Conservation (phyloP, 2,797 vertebrate species). For the Tapera naevia region DNA sequence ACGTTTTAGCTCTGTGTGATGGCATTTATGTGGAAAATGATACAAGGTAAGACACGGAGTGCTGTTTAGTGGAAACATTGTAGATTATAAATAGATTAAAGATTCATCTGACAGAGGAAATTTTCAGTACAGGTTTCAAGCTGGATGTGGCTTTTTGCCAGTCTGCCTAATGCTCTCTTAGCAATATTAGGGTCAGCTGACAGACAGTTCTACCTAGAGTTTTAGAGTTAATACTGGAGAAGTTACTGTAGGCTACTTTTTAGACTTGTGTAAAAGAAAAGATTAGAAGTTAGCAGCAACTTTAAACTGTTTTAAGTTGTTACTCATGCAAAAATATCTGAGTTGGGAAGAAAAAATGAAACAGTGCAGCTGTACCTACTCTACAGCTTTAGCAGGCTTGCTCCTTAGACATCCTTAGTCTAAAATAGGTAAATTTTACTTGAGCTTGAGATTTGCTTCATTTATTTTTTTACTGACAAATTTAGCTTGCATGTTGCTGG, state of each 20-base stretch:
- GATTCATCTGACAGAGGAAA: conserved; percentile 57
- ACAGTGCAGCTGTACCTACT: not conserved
- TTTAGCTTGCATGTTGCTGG: not conserved
- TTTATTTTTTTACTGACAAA: not conserved
- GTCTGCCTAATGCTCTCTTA: not conserved
- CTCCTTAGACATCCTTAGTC: not conserved
- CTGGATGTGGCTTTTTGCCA: conserved; percentile 35
- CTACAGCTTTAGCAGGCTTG: not conserved
- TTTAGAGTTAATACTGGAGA: not conserved
- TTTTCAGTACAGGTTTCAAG: not conserved
- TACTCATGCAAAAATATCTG: not conserved
- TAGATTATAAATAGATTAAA: conserved; percentile 66
- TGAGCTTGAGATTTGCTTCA: not conserved
- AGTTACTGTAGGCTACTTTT: not conserved
- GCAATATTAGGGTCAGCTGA: not conserved
- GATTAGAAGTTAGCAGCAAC: not conserved
- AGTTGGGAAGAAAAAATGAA: not conserved
- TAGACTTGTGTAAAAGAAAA: not conserved
- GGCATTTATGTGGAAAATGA: conserved; percentile 38
- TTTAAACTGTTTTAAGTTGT: not conserved
- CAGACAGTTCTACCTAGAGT: not conserved
- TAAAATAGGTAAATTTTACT: not conserved
- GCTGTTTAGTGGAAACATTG: conserved; percentile 51
- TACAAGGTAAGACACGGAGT: conserved; percentile 34
- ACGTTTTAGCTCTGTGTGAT: conserved; percentile 4